Evolutionary conservation across 2,113 vertebrate genomes (phyloP), one percentile per base, ranked within the genome.

Genomic region (Hucho hucho): DNA sequence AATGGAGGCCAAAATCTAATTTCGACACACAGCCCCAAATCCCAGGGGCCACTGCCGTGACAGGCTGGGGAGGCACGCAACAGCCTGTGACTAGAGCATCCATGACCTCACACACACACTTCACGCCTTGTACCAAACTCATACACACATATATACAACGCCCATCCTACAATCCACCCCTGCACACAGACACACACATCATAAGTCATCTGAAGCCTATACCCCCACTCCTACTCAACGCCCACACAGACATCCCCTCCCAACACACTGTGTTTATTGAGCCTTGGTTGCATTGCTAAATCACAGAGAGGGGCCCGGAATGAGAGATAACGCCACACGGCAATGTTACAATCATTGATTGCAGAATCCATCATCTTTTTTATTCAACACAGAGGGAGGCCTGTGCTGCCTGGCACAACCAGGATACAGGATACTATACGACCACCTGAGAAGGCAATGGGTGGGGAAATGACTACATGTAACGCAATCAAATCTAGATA

Each of bases 231-330:
- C 22, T 3, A 22, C 61, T 25, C 25, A 22, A 11, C 24, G 11
- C 59, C 20, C 70, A 59, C 49, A 6, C 68, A 49, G 37, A 13
- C 22, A 5, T 58, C 46, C 79, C 73, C 29, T 56, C 79, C 82
- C 75, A 75, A 49, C 65, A 37, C 4, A 12, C 53, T 37, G 47
- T 72, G 61, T 70, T 76, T 85, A 75, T 58, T 70, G 80, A 83
- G 84, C 86, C 85, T 74, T 79, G 22, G 82, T 80, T 85, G 85
- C 59, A 32, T 58, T 81, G 74, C 68, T 81, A 87, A 88, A 89
- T 87, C 84, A 83, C 77, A 63, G 28, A 0, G 24, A 70, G 79
- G 76, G 24, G 76, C 79, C 64, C 73, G 79, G 76, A 85, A 88
- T 76, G 71, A 81, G 83, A 75, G 70, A 89, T 80, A 86, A 87